phyloP scores from a whole-genome alignment of 2,797 vertebrate species.

The Notolabrus celidotus region DNA sequence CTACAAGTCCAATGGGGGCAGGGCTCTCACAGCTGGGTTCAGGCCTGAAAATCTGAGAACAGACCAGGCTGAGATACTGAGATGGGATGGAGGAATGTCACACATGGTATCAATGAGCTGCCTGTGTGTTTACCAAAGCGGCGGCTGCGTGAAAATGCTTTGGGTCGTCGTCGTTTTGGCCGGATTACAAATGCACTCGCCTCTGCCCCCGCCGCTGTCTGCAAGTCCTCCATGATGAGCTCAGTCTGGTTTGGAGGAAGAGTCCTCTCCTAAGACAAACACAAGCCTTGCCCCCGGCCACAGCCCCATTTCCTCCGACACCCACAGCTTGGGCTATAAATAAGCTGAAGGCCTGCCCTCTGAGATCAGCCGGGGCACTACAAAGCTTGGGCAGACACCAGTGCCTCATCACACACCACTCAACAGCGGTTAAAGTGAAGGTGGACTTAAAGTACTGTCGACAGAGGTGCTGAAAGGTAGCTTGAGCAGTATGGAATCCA shows the following conservation, averaged over 20 bases:
- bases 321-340: constrained; percentile 73
- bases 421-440: constrained; percentile 41
- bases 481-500: constrained; percentile 6
- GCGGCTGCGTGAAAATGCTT: constrained; percentile 66
- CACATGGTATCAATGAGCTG: constrained; percentile 81
- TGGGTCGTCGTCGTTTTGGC: constrained; percentile 68
- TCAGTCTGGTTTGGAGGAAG: constrained; percentile 62
- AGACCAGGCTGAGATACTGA: constrained; percentile 59
- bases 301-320: constrained; percentile 75
- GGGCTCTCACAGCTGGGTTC: constrained; percentile 46
- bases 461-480: constrained; percentile 24
- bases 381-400: constrained; percentile 61
- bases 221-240: constrained; percentile 47
- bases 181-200: constrained; percentile 41
- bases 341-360: constrained; percentile 69
- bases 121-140: constrained; percentile 77
- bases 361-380: constrained; percentile 62
- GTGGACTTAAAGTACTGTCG: constrained; percentile 24
- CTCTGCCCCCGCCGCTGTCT: constrained; percentile 42
- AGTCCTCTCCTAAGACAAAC: constrained; percentile 58
- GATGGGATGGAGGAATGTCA: constrained; percentile 81
- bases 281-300: constrained; percentile 55
- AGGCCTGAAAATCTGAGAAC: constrained; percentile 59
- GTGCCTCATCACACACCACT: constrained; percentile 58
- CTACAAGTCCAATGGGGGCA: constrained; percentile 21